Percentiles rank a stretch among this genome's conserved stretches.
Conservation (phyloP, 2,888 invertebrate species). For the Eristalis tenax region DNA sequence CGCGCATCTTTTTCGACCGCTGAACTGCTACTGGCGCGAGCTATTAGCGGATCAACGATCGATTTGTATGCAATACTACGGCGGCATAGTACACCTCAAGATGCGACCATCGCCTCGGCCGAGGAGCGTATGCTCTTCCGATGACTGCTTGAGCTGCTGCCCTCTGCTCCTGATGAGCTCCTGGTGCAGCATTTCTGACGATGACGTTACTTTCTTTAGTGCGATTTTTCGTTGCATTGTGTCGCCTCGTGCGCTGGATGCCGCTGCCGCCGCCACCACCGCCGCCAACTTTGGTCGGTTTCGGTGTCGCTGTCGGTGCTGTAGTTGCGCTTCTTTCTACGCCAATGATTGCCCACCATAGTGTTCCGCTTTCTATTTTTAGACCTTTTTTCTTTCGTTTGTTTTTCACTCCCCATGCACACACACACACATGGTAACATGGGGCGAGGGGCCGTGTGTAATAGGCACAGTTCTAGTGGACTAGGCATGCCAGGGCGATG, state of each 20-base stretch:
- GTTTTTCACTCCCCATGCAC: conserved; percentile 1
- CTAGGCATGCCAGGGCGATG: conserved; percentile 13
- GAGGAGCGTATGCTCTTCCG: background rate
- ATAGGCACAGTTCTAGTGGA: conserved; percentile 28
- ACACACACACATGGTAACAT: conserved; percentile 14
- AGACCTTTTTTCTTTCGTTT: conserved; percentile 39
- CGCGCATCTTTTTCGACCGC: conserved; percentile 25
- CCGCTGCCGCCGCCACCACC: background rate
- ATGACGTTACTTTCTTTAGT: conserved; percentile 63
- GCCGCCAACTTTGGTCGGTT: background rate
- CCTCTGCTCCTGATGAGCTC: background rate
- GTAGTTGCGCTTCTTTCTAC: conserved; percentile 37
- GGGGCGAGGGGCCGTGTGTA: conserved; percentile 27
- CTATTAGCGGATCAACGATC: conserved; percentile 47
- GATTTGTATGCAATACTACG: conserved; percentile 11
- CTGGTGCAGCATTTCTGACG: conserved; percentile 51
- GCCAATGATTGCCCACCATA: conserved; percentile 59
- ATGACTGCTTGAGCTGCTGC: background rate
- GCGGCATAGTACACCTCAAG: conserved; percentile 33
- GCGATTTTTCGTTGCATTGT: background rate
- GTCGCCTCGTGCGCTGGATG: background rate
- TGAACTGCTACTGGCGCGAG: conserved; percentile 20
- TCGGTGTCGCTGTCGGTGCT: background rate
- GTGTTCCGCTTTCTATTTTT: conserved; percentile 71
- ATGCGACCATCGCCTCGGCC: background rate